A percentile compares a stretch with the other conserved stretches of the same genome.
Evolutionary conservation across 2,113 vertebrate genomes (phyloP).

Genomic region (Plecotus auritus): DNA sequence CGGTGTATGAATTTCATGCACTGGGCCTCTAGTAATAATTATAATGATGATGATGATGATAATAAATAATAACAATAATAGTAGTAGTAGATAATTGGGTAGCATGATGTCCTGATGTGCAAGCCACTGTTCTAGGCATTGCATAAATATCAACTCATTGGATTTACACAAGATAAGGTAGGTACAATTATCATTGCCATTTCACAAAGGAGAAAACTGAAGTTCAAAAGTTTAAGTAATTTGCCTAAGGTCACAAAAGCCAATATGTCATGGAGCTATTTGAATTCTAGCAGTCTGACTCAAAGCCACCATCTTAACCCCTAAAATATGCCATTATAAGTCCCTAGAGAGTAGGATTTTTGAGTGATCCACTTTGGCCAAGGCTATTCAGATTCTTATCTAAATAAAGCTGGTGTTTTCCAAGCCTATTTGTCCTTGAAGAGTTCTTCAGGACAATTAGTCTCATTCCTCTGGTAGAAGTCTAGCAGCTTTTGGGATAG

Average conservation of each 20-base stretch:
- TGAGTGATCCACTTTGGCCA: not conserved
- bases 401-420: not conserved
- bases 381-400: not conserved
- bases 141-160: conserved; percentile 8
- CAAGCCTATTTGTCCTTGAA: not conserved
- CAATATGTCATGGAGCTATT: not conserved
- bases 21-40: not conserved
- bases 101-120: too few species aligned
- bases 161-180: not conserved
- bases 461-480: not conserved
- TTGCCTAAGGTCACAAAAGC: not conserved
- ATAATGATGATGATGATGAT: not conserved
- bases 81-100: not conserved
- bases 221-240: not conserved
- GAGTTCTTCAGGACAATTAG: not conserved
- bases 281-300: not conserved
- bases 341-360: not conserved
- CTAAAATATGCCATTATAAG: not conserved
- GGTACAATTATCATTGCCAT: not conserved
- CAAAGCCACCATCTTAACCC: not conserved
- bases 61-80: not conserved
- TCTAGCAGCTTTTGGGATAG: not conserved
- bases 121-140: not conserved
- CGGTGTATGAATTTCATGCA: too few species aligned
- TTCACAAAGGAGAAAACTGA: conserved; percentile 19